Evolutionary conservation across 2,797 vertebrate species (phyloP), one percentile per base, ranked within the genome.

Genomic region (Acropternis orthonyx): DNA sequence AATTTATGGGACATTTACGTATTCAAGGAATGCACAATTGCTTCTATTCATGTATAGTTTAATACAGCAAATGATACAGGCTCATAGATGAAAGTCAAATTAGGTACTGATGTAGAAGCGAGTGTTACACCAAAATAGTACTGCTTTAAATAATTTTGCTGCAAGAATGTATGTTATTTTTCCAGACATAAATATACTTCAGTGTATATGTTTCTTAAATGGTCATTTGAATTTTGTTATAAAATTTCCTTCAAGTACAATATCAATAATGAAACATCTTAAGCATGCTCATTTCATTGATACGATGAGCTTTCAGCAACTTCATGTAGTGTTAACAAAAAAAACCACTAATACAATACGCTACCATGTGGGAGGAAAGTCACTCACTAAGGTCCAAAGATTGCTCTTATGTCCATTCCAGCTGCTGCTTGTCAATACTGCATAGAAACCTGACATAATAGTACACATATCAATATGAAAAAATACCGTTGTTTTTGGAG

Each of bases 21-120:
- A 87, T 85, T 91, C 58, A 52, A 74, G 48, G 85, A 84, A 69
- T 18, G 41, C 41, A 89, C 52, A 76, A 77, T 72, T 84, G 77
- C 84, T 84, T 87, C 91, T 94, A 68, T 95, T 97, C 41, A 58
- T 89, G 44, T 92, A 62, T 67, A 84, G 89, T 91, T 96, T 95
- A 96, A 95, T 73, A 83, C 54, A 91, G 81, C 26, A 92, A 97
- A 96, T 67, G 81, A 84, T 87, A 82, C 20, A 27, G 85, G 82
- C 79, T 97, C 90, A 80, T 17, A 90, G 54, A 89, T 84, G 65
- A 85, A 96, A 97, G 96, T 92, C 61, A 85, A 77, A 39, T 75
- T 85, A 94, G 62, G 34, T 79, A 84, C 27, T 76, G 72, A 94
- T 86, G 66, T 39, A 85, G 54, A 95, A 94, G 73, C 28, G 75